Evolutionary conservation across 2,113 vertebrate genomes (phyloP).

Genomic region (Anas platyrhynchos): DNA sequence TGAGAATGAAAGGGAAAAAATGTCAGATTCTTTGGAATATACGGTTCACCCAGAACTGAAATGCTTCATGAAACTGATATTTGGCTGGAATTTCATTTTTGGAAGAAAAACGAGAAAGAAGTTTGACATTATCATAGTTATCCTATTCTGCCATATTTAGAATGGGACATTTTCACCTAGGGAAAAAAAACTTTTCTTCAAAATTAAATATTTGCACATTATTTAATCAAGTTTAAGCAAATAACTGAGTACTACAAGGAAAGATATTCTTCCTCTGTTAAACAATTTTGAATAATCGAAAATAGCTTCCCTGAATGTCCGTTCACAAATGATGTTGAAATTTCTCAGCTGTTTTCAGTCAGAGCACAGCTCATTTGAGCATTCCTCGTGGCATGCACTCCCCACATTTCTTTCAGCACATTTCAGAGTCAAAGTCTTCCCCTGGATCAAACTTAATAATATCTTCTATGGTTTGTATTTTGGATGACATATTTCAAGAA

Average conservation of each 20-base stretch:
- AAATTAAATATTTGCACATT: background rate
- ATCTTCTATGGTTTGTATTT: background rate
- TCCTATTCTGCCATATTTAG: background rate
- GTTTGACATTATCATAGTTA: background rate
- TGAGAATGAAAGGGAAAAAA: background rate
- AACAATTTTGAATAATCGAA: background rate
- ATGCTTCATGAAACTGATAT: background rate
- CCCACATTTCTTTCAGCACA: accelerated
- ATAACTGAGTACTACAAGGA: background rate
- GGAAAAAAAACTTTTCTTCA: background rate
- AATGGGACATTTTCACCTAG: background rate
- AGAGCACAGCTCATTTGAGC: accelerated
- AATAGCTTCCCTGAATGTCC: background rate
- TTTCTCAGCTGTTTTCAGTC: background rate
- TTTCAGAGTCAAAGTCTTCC: background rate
- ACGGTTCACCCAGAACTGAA: conserved; percentile 4
- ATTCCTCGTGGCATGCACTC: accelerated
- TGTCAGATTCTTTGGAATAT: conserved; percentile 2
- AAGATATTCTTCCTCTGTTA: background rate
- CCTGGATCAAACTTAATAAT: background rate
- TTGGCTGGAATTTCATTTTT: background rate
- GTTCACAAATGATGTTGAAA: background rate
- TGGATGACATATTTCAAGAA: background rate
- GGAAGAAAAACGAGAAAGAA: background rate
- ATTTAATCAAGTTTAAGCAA: background rate